A percentile compares a stretch with the other conserved stretches of the same genome.
phyloP scores from a whole-genome alignment of 2,113 vertebrate species.

The Corythornis madagascariensis region DNA sequence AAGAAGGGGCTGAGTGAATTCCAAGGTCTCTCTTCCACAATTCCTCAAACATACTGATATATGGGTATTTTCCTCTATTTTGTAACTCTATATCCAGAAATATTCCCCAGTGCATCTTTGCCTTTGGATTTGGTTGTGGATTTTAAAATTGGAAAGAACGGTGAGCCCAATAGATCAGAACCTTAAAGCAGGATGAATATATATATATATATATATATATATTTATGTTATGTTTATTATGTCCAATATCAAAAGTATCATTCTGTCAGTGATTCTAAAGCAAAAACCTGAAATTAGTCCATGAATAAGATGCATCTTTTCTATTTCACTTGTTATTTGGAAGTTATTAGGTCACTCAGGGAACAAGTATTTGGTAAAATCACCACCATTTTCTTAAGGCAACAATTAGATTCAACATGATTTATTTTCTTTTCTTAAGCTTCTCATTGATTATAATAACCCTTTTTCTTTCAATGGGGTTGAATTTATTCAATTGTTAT shows the following conservation, averaged over 20 bases:
- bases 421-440: not conserved
- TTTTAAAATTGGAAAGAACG: not conserved
- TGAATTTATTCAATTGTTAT: not conserved
- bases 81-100: not conserved
- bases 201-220: not conserved
- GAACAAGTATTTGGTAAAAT: not conserved
- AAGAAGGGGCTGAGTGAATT: not conserved
- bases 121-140: not conserved
- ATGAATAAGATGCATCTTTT: not conserved
- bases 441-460: not conserved
- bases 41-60: not conserved
- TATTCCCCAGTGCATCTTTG: not conserved
- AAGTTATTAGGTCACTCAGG: not conserved
- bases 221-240: not conserved
- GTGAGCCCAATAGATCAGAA: accelerated
- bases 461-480: not conserved
- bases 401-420: not conserved
- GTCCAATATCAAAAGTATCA: not conserved
- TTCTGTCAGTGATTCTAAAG: not conserved
- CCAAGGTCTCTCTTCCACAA: not conserved
- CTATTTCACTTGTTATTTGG: not conserved
- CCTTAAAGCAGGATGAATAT: not conserved
- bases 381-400: not conserved
- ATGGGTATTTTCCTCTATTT: not conserved
- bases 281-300: not conserved